Conservation (phyloP, 2,113 vertebrate species). For the Urocynchramus pylzowi region DNA sequence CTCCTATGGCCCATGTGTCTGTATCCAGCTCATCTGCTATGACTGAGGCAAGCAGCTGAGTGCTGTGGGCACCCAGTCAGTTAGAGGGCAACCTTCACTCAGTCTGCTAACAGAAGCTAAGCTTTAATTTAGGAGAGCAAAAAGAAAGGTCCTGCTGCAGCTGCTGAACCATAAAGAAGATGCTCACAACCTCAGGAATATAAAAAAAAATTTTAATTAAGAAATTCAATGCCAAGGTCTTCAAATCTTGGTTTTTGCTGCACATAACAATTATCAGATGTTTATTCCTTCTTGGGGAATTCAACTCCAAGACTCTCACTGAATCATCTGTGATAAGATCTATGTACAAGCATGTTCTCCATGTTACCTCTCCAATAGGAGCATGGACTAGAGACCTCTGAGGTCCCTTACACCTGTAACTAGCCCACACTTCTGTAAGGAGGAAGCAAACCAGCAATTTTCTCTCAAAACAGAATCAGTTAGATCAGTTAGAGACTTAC, state of each 20-base stretch:
- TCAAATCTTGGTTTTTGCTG: not conserved
- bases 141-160: not conserved
- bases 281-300: not conserved
- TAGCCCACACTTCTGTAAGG: not conserved
- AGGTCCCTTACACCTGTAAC: not conserved
- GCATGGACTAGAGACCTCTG: not conserved
- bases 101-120: not conserved
- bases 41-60: not conserved
- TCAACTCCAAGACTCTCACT: not conserved
- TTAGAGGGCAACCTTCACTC: not conserved
- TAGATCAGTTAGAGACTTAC: too few species aligned
- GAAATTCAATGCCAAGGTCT: not conserved
- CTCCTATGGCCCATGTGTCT: not conserved
- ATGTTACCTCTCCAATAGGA: not conserved
- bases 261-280: not conserved
- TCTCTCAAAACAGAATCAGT: not conserved
- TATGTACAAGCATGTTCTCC: not conserved
- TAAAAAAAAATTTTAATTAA: too few species aligned
- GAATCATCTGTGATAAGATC: not conserved
- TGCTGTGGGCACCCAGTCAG: not conserved
- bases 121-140: not conserved
- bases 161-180: not conserved
- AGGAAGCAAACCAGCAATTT: not conserved
- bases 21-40: not conserved
- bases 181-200: not conserved